phyloP scores from a whole-genome alignment of 1,140 invertebrate genomes.

The Calliopsis andreniformis region DNA sequence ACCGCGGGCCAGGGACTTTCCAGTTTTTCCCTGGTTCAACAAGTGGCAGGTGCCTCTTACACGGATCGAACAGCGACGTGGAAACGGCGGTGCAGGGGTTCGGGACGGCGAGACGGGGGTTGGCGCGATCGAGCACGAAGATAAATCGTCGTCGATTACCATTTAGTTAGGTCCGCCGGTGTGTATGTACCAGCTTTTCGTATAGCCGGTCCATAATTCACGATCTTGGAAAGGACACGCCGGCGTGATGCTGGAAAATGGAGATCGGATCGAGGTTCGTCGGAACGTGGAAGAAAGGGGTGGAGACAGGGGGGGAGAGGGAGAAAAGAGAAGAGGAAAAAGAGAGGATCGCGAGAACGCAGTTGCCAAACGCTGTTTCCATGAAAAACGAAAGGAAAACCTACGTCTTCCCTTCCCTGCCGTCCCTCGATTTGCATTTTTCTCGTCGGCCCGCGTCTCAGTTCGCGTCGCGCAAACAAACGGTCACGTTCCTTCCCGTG shows the following conservation, averaged over 20 bases:
- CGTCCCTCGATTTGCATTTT: conserved; percentile 29
- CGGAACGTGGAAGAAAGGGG: conserved; percentile 11
- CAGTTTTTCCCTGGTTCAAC: conserved; percentile 60
- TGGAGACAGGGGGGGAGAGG: too few species aligned
- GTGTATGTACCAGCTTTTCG: conserved; percentile 55
- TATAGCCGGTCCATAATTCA: conserved; percentile 63
- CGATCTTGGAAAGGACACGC: conserved; percentile 53
- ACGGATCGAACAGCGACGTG: conserved; percentile 58
- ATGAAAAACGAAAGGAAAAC: conserved; percentile 13
- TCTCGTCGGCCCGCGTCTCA: background rate
- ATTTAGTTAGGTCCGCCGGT: conserved; percentile 62
- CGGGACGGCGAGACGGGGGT: background rate
- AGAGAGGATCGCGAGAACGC: background rate
- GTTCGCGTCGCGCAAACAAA: conserved; percentile 20
- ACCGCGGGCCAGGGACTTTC: conserved; percentile 22
- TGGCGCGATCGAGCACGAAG: conserved; percentile 52
- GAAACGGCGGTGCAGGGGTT: conserved; percentile 3
- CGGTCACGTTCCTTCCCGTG: background rate
- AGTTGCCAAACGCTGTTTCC: conserved; percentile 14
- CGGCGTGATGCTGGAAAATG: conserved; percentile 58
- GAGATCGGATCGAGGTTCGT: conserved; percentile 53
- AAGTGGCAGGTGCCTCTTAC: conserved; percentile 61
- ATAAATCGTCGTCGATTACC: conserved; percentile 66
- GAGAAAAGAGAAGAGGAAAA: too few species aligned
- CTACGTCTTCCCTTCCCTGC: background rate